Evolutionary conservation across 2,888 invertebrate genomes (phyloP).

Genomic region (Epiblema foenella): DNA sequence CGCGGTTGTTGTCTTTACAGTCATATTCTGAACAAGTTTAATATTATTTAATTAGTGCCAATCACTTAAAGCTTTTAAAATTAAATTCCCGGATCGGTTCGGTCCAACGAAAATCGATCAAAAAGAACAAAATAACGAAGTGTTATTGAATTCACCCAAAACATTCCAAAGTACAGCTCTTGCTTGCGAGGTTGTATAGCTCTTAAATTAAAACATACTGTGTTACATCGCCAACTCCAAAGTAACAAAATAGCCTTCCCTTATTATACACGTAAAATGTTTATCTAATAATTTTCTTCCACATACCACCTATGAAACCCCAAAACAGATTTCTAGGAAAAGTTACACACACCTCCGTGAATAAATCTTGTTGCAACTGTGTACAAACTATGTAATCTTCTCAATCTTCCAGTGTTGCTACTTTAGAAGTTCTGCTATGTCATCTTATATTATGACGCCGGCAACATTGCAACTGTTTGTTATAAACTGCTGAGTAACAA

Average conservation of each 20-base stretch:
- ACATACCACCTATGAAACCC: neutral
- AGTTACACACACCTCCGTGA: constrained; percentile 20
- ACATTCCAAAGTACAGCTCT: too few species aligned
- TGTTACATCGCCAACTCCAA: neutral
- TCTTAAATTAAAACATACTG: neutral
- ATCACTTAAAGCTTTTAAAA: too few species aligned
- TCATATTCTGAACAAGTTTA: too few species aligned
- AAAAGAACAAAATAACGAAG: too few species aligned
- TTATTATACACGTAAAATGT: neutral
- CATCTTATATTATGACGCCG: constrained; percentile 41
- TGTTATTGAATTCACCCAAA: too few species aligned
- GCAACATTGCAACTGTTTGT: constrained; percentile 36
- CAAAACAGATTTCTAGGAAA: constrained; percentile 1
- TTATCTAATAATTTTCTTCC: too few species aligned
- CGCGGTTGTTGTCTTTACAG: too few species aligned
- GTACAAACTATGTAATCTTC: constrained; percentile 28
- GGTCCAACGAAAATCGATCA: too few species aligned
- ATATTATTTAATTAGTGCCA: too few species aligned
- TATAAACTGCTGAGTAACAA: constrained; percentile 34
- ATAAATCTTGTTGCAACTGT: constrained; percentile 24
- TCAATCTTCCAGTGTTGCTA: constrained; percentile 26
- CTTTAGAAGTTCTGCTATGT: constrained; percentile 46
- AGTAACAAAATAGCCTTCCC: neutral
- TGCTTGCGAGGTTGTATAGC: too few species aligned
- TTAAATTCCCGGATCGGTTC: too few species aligned